Conservation (phyloP, 2,797 vertebrate genomes). For the Luscinia megarhynchos region DNA sequence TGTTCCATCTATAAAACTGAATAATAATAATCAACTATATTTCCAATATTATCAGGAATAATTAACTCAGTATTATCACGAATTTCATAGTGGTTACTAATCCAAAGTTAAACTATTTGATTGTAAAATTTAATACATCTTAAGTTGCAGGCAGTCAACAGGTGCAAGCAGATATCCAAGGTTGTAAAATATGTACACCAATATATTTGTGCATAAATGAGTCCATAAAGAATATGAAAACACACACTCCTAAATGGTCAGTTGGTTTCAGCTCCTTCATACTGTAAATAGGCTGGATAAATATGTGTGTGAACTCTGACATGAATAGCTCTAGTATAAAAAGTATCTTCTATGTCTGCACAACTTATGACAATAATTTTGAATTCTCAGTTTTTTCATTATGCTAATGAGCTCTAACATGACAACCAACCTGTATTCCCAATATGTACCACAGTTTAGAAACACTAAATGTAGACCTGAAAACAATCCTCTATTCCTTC, state of each 20-base stretch:
- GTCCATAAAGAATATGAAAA: not conserved
- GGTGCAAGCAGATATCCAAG: not conserved
- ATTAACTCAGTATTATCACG: not conserved
- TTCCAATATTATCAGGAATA: not conserved
- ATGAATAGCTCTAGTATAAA: not conserved
- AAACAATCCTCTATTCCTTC: not conserved
- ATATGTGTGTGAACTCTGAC: not conserved
- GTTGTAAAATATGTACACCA: not conserved
- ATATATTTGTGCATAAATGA: not conserved
- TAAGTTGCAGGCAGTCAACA: not conserved
- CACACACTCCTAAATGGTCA: not conserved
- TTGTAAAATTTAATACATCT: not conserved
- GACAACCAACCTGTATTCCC: not conserved
- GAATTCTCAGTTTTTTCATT: not conserved
- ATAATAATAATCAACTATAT: not conserved
- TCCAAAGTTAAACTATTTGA: not conserved
- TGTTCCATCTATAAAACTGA: not conserved
- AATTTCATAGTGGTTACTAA: not conserved
- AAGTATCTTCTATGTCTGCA: not conserved
- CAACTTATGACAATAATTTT: not conserved
- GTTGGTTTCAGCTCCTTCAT: not conserved
- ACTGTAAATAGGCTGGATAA: not conserved
- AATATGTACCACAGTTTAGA: not conserved
- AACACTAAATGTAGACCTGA: not conserved
- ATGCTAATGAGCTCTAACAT: not conserved